Evolutionary conservation across 2,797 vertebrate genomes (phyloP), one percentile per base, ranked within the genome.

Genomic region (Bradypodion ventrale): DNA sequence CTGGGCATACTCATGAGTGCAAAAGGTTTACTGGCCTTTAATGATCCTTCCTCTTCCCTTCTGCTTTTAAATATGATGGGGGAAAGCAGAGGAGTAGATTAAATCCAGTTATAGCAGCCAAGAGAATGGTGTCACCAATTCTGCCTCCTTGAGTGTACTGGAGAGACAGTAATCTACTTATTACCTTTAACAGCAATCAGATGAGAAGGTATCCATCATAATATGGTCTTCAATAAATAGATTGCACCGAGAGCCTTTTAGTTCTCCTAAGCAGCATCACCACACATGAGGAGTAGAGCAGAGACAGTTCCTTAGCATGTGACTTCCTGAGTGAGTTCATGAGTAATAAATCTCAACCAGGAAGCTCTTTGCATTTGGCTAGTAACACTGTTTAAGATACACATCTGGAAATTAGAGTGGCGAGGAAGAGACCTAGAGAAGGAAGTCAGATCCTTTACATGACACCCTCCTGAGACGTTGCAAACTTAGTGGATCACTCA

Each of bases 161-260:
- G 52, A 35, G 16, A 83, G 76, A 80, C n/a, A 56, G 42, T 83
- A 83, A 82, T 86, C 78, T 37, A 73, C 44, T 82, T 86, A 65
- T 27, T 66, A 73, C 44, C 56, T 82, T 82, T 82, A 49, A 65
- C 59, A 73, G 75, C 75, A 56, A 52, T 32, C 29, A 70, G 52
- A 78, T 66, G 68, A 68, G 21, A n/a, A 59, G 49, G 25, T 59
- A 42, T 37, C 46, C 60, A 46, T 82, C 80, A 60, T 68, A 44
- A 65, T 44, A 7, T n/a, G 4, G 13, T 7, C 13, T 44, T 29
- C 40, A 21, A 82, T 65, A 78, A 78, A 69, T 49, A 62, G 66
- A 83, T 78, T 56, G 75, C 68, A 37, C 29, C 16, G 44, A 68
- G 75, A 73, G 35, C 66, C 68, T 46, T 37, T 46, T 69, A 75